A percentile compares a stretch with the other conserved stretches of the same genome.
Conservation (phyloP, 2,888 invertebrate genomes). For the Lasioglossum oenotherae region DNA sequence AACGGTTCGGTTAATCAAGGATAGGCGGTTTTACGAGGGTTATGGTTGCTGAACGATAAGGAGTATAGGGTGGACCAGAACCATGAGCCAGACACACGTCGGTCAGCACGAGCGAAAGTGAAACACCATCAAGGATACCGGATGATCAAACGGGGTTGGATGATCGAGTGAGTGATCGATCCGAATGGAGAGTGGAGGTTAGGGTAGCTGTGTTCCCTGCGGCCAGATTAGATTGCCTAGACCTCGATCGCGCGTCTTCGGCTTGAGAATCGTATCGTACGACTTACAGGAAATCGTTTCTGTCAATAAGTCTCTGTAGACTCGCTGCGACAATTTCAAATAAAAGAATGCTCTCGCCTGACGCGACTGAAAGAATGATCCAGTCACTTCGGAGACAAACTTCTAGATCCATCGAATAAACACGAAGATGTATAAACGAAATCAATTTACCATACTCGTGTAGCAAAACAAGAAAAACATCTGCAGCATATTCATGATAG, state of each 20-base stretch:
- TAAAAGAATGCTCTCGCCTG: not conserved
- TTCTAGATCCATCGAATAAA: not conserved
- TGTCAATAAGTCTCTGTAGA: slow-evolving; percentile 43
- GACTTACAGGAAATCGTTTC: slow-evolving; percentile 57
- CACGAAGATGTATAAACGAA: not conserved
- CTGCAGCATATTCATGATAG: too few species aligned
- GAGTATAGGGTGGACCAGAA: slow-evolving; percentile 31
- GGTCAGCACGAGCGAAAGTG: slow-evolving; percentile 46
- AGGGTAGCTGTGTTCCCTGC: slow-evolving; percentile 69
- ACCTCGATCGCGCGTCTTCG: slow-evolving; percentile 67
- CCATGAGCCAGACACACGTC: slow-evolving; percentile 32
- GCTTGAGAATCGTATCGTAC: slow-evolving; percentile 47
- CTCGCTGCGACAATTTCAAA: slow-evolving; percentile 23
- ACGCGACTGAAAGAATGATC: not conserved
- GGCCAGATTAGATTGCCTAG: slow-evolving; percentile 81
- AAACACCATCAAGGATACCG: slow-evolving; percentile 51
- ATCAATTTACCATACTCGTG: not conserved
- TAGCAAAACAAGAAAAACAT: not conserved
- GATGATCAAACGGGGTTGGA: slow-evolving; percentile 70
- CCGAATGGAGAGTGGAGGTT: slow-evolving; percentile 65
- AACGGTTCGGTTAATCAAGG: slow-evolving; percentile 73
- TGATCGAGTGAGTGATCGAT: slow-evolving; percentile 79
- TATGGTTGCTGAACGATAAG: slow-evolving; percentile 40
- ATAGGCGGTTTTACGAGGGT: slow-evolving; percentile 73
- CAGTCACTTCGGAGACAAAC: not conserved